These are phyloP conservation scores for Brienomyrus brachyistius DNA, from an alignment of 2,113 vertebrate species.

Conservation along the genomic window DNA sequence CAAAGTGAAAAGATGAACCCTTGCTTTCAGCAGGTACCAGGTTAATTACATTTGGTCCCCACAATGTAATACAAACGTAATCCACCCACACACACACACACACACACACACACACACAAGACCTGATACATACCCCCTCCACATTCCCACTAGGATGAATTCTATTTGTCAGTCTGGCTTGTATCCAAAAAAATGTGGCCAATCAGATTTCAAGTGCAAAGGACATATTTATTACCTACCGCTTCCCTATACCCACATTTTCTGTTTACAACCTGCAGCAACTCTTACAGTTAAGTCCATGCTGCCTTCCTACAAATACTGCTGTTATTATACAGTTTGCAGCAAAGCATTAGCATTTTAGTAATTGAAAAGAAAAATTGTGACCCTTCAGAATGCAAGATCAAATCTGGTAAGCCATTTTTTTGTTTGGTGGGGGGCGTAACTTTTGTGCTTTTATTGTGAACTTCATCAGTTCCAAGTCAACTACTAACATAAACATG, in stretches of 20 bases:
- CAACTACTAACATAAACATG: neutral
- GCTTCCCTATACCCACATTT: constrained; percentile 24
- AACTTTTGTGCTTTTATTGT: neutral
- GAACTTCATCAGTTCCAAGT: neutral
- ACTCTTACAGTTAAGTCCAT: neutral
- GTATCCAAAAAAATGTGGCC: constrained; percentile 32
- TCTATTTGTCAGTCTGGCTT: constrained; percentile 19
- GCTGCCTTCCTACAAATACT: neutral
- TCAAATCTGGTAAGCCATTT: constrained; percentile 56
- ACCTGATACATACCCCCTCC: constrained; percentile 13
- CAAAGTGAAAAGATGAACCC: neutral
- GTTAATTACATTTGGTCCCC: no score
- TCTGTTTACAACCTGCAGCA: constrained; percentile 1
- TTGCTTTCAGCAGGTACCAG: neutral
- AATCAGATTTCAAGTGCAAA: constrained; percentile 30
- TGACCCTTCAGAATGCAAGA: constrained; percentile 50
- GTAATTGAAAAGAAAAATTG: neutral
- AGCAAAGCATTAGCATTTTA: neutral
- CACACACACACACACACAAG: neutral
- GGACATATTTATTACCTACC: constrained; percentile 19
- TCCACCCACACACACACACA: neutral
- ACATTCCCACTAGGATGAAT: constrained; percentile 12
- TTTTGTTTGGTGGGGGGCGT: neutral
- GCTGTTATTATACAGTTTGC: neutral
- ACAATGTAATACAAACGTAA: neutral